Conservation (phyloP, 2,797 vertebrate species). For the Phoebastria nigripes region DNA sequence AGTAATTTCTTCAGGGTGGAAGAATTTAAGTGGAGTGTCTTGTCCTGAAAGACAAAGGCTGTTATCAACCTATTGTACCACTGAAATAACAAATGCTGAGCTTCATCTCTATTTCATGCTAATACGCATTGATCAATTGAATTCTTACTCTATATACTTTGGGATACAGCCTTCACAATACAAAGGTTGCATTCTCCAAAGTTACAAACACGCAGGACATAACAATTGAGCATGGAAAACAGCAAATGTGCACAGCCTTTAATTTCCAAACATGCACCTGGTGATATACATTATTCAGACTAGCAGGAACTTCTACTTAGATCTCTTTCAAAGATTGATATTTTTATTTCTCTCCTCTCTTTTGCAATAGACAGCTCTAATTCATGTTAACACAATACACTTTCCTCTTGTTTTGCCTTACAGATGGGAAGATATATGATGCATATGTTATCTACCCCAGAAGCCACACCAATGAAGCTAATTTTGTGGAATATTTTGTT, state of each 20-base stretch:
- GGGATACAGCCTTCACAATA: not conserved
- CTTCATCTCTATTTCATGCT: not conserved
- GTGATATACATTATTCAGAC: not conserved
- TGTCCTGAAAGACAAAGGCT: not conserved
- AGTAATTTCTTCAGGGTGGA: not conserved
- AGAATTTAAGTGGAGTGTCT: not conserved
- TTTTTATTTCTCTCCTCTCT: not conserved
- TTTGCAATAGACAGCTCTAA: not conserved
- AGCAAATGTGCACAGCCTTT: not conserved
- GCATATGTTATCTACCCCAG: conserved; percentile 82
- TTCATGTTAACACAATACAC: not conserved
- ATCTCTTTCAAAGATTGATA: not conserved
- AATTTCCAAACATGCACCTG: not conserved
- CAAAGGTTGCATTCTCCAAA: not conserved
- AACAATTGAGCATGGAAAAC: not conserved
- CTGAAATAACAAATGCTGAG: not conserved
- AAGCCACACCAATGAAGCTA: not conserved
- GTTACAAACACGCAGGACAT: not conserved
- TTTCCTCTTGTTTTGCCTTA: not conserved
- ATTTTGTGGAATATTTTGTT: conserved; percentile 75
- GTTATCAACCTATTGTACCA: not conserved
- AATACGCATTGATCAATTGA: not conserved
- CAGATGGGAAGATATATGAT: conserved; percentile 77
- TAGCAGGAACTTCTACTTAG: not conserved
- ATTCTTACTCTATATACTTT: not conserved